Evolutionary conservation across 2,797 vertebrate species (phyloP).

Genomic region (Xenentodon cancila): DNA sequence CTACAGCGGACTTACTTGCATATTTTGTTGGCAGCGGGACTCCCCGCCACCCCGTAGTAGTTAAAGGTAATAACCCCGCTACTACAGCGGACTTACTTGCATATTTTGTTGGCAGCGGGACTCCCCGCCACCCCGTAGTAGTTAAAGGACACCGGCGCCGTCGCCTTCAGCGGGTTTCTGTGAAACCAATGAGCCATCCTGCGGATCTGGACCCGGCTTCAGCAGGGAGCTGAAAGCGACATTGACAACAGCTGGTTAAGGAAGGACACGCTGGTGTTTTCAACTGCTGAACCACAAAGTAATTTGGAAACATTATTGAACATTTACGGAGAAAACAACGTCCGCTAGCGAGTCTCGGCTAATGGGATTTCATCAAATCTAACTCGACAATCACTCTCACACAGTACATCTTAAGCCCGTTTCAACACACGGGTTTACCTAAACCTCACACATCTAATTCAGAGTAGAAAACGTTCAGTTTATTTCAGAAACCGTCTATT

Average conservation of each 20-base stretch:
- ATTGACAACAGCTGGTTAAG: background rate
- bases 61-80: conserved; percentile 91
- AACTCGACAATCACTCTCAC: no score
- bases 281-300: no score
- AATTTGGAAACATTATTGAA: no score
- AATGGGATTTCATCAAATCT: no score
- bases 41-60: conserved; percentile 92
- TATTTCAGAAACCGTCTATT: conserved; percentile 34
- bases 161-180: conserved; percentile 96
- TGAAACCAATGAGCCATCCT: conserved; percentile 99
- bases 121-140: conserved; percentile 93
- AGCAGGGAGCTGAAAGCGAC: background rate
- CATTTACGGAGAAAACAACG: no score
- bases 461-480: background rate
- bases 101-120: conserved; percentile 91
- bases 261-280: no score
- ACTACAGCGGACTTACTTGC: conserved; percentile 87
- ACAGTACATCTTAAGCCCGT: background rate
- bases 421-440: background rate
- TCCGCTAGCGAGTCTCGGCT: no score
- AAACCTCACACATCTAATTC: no score
- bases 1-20: conserved; percentile 89
- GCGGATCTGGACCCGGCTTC: conserved; percentile 49
- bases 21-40: conserved; percentile 90
- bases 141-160: conserved; percentile 93